Conservation (phyloP, 2,888 invertebrate species). For the Agrotis clavis region DNA sequence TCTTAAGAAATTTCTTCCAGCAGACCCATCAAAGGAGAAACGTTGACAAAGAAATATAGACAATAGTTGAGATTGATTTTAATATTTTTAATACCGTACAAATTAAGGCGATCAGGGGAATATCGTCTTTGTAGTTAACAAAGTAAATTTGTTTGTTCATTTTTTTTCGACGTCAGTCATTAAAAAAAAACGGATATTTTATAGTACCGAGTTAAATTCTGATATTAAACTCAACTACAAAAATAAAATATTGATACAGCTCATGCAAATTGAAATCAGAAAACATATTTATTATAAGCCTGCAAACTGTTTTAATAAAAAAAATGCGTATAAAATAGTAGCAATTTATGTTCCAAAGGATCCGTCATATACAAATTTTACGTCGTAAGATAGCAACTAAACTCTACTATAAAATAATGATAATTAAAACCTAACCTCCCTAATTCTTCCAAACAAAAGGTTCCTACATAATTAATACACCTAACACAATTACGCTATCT, state of each 20-base stretch:
- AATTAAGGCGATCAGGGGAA: too few species aligned
- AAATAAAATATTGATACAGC: conserved; percentile 13
- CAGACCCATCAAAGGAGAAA: too few species aligned
- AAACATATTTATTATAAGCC: neutral
- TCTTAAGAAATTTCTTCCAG: too few species aligned
- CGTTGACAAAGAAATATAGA: too few species aligned
- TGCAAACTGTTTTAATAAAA: neutral
- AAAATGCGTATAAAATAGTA: neutral
- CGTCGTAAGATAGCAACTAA: neutral
- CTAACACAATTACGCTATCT: conserved; percentile 59
- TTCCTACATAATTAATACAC: conserved; percentile 21
- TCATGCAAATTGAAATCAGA: neutral
- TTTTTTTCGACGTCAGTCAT: too few species aligned
- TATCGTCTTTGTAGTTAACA: neutral
- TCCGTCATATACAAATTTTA: too few species aligned
- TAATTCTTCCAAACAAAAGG: conserved; percentile 18
- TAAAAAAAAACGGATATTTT: too few species aligned
- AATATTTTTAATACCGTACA: too few species aligned
- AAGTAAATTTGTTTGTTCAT: too few species aligned
- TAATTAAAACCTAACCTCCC: neutral
- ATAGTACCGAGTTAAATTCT: neutral
- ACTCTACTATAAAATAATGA: neutral
- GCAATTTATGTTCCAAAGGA: neutral
- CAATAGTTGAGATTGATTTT: too few species aligned
- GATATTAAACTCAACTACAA: neutral